Base-by-base conservation (phyloP, 2,113 vertebrate species). In the Polyodon spathula region DNA sequence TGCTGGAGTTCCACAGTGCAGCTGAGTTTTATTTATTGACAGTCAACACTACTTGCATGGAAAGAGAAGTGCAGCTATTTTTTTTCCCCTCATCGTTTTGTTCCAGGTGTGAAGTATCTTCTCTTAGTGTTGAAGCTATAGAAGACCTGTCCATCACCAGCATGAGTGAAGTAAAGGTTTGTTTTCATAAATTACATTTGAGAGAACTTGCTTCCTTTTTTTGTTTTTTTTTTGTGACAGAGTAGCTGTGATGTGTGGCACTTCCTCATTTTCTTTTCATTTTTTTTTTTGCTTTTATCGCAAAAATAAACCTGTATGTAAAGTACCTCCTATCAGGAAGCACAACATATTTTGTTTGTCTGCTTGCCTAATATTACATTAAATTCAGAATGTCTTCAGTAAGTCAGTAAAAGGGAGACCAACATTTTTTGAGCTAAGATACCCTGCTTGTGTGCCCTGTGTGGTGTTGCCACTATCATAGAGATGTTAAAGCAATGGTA, bases 91-190 rank as follows among this genome's bases (percentile, higher is more conserved):
- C 27, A 2, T 27, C 27, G 3, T 27, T 27, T 27, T 3, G 64
- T 68, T 15, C 61, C 76, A 90, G 92, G 78, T 77, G 58, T 71
- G 66, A 70, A 59, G 55, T 42, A 62, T 11, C 16, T 46, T 46
- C 73, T 56, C 65, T 64, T 59, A 71, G 59, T 43, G 56, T 62
- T 44, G 50, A 17, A 63, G 59, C 64, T 27, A 63, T 64, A 63
- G 68, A 38, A 57, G 73, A 76, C 50, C 56, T 63, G 61, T 61
- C 63, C 48, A 60, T 56, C 8, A 69, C 58, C 56, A 56, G 71
- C 65, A 81, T 80, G 76, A 89, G 71, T 69, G 66, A 73, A 16
- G 58, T 70, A 1, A 77, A 90, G 79, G 93, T 95, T 65, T 85
- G 92, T 88, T 60, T 56, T 61, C 44, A 48, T 60, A 68, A 76